Evolutionary conservation across 2,888 invertebrate genomes (phyloP).

Genomic region (Euclidia mi): DNA sequence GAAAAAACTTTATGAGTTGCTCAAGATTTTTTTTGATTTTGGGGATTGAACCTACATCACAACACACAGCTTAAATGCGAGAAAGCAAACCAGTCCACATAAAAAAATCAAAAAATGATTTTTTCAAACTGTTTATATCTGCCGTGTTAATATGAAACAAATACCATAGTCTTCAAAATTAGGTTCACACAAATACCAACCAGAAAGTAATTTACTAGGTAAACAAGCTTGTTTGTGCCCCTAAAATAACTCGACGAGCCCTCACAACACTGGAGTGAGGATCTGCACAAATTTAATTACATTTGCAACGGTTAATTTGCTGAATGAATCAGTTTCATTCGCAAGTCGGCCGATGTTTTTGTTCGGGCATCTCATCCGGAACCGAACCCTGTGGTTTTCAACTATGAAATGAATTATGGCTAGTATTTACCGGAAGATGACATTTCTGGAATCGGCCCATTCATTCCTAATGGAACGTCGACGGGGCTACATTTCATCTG

Average conservation of each 20-base stretch:
- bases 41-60: too few species aligned
- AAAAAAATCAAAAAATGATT: too few species aligned
- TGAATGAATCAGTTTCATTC: constrained; percentile 77
- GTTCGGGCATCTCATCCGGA: constrained; percentile 43
- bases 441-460: constrained; percentile 88
- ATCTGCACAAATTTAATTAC: constrained; percentile 65
- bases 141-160: background rate
- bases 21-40: too few species aligned
- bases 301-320: constrained; percentile 75
- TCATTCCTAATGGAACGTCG: constrained; percentile 88
- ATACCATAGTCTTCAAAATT: constrained; percentile 4
- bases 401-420: constrained; percentile 74
- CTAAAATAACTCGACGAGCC: constrained; percentile 51
- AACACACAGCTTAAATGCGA: too few species aligned
- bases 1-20: too few species aligned
- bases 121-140: constrained; percentile 21
- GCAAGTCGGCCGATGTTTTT: constrained; percentile 72
- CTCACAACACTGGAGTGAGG: constrained; percentile 20
- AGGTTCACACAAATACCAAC: constrained; percentile 24
- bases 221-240: constrained; percentile 54
- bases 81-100: too few species aligned
- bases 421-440: constrained; percentile 87
- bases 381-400: constrained; percentile 59
- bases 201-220: constrained; percentile 56
- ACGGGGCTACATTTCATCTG: constrained; percentile 86